These are phyloP conservation scores for Formica aserva DNA, from an alignment of 2,888 invertebrate species.

Conservation along the genomic window DNA sequence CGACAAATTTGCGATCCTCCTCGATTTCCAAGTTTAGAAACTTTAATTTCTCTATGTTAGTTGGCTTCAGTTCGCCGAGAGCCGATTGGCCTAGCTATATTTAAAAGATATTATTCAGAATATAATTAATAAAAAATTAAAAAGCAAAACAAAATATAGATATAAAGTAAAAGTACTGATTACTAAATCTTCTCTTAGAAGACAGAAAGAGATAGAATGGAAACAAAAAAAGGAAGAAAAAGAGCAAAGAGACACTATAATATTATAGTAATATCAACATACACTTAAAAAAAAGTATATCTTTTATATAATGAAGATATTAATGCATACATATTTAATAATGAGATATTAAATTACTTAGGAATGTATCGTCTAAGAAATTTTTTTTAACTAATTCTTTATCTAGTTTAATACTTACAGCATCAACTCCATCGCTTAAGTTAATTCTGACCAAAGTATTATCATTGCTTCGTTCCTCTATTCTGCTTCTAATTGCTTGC, in stretches of 20 bases:
- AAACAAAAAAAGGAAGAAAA: neutral
- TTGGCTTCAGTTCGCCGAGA: slow-evolving; percentile 83
- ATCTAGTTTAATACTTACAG: slow-evolving; percentile 86
- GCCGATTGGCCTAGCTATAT: slow-evolving; percentile 83
- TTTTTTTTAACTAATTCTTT: neutral
- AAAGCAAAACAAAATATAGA: neutral
- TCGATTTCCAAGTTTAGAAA: slow-evolving; percentile 83
- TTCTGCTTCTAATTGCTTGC: slow-evolving; percentile 87
- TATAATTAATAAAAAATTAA: neutral
- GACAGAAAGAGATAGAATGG: neutral
- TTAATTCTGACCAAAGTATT: slow-evolving; percentile 89
- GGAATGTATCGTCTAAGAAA: neutral
- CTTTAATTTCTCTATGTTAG: slow-evolving; percentile 79
- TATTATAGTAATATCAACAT: too few species aligned
- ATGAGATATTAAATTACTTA: neutral
- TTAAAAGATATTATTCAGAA: slow-evolving; percentile 1
- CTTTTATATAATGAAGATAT: too few species aligned
- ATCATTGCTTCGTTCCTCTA: slow-evolving; percentile 88
- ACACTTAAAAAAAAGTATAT: too few species aligned
- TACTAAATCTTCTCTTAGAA: neutral
- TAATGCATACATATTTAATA: neutral
- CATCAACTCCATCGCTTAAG: slow-evolving; percentile 88
- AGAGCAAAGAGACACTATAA: too few species aligned
- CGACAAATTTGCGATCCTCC: slow-evolving; percentile 89
- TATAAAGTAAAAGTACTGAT: neutral